A percentile compares a stretch with the other conserved stretches of the same genome.
These are phyloP conservation scores for Tetheella fluctuosa DNA, from an alignment of 2,888 invertebrate genomes.

Conservation along the genomic window DNA sequence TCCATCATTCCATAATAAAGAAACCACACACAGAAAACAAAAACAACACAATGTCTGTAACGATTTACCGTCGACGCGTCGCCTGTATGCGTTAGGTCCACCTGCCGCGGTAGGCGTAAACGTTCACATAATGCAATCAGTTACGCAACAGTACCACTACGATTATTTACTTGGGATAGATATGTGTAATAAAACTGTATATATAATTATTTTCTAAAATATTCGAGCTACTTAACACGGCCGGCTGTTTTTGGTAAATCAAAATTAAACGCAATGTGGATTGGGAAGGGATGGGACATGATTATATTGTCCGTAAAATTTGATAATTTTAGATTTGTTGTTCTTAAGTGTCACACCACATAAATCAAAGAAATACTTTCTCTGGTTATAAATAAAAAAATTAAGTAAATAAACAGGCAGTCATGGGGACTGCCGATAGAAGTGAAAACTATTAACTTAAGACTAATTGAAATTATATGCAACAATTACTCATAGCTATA, in stretches of 20 bases:
- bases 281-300: background rate
- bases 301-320: background rate
- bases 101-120: conserved; percentile 81
- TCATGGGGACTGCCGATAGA: no score
- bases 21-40: conserved; percentile 58
- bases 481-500: no score
- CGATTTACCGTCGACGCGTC: conserved; percentile 77
- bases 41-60: conserved; percentile 53
- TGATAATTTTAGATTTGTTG: no score
- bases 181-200: background rate
- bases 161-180: conserved; percentile 14
- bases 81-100: conserved; percentile 83
- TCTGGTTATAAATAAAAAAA: no score
- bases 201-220: background rate
- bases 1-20: conserved; percentile 23
- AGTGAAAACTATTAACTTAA: no score
- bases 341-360: no score
- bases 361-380: no score
- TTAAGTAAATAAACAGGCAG: no score
- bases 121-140: conserved; percentile 56
- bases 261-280: background rate
- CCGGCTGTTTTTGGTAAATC: background rate
- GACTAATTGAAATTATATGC: no score
- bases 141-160: conserved; percentile 44
- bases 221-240: background rate